These are phyloP conservation scores for Acrocyrtus sp. DNA, from an alignment of 2,888 invertebrate genomes.

Conservation along the genomic window DNA sequence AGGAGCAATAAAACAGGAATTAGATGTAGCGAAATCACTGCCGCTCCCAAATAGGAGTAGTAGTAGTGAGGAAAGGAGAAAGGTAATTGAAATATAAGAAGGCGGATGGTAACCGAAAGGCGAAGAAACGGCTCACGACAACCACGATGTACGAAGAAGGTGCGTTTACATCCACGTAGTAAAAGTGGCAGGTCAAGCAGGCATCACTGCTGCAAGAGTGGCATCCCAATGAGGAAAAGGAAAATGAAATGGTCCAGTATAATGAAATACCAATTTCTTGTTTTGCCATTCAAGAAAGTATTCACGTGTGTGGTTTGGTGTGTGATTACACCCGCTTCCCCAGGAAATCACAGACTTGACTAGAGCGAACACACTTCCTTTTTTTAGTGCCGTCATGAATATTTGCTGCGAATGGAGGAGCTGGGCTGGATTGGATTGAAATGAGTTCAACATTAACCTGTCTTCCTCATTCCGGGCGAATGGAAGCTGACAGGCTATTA, in stretches of 20 bases:
- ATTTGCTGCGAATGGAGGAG: not conserved
- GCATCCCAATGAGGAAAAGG: conserved; percentile 35
- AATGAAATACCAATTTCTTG: not conserved
- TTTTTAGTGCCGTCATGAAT: conserved; percentile 7
- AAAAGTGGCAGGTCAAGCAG: conserved; percentile 41
- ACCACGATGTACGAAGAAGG: too few species aligned
- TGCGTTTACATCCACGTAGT: too few species aligned
- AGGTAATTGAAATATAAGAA: conserved; percentile 43
- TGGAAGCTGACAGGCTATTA: conserved; percentile 41
- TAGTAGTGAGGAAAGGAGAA: not conserved
- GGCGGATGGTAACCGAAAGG: conserved; percentile 4
- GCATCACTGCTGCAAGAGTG: conserved; percentile 12
- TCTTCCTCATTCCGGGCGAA: conserved; percentile 38
- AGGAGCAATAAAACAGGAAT: conserved; percentile 35
- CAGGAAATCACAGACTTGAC: not conserved
- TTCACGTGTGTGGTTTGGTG: not conserved
- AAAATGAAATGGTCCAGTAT: not conserved
- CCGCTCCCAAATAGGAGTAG: not conserved
- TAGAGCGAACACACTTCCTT: conserved; percentile 15
- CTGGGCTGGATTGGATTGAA: conserved; percentile 21
- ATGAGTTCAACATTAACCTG: conserved; percentile 41
- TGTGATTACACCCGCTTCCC: not conserved
- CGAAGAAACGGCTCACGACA: too few species aligned
- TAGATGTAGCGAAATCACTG: conserved; percentile 29
- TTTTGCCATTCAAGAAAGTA: not conserved